Conservation (phyloP, 2,797 vertebrate genomes). For the Echiichthys vipera region DNA sequence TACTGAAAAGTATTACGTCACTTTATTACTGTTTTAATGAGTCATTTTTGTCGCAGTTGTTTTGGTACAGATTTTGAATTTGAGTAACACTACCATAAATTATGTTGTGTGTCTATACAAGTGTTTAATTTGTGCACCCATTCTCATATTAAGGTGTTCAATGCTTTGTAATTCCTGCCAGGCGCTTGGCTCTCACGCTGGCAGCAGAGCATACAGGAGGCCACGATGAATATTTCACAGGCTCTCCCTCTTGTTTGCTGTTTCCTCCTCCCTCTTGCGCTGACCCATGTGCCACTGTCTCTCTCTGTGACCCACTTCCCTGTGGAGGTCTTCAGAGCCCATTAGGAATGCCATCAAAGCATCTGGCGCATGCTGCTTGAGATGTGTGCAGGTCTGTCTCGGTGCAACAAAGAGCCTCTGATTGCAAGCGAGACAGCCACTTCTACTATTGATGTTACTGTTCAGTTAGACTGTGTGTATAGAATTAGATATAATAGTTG, state of each 20-base stretch:
- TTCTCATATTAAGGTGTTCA: conserved; percentile 1
- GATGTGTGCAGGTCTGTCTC: conserved; percentile 50
- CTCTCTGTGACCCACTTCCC: conserved; percentile 67
- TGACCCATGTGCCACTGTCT: conserved; percentile 55
- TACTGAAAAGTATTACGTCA: neutral
- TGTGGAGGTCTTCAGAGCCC: conserved; percentile 53
- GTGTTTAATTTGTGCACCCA: neutral
- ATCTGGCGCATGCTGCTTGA: conserved; percentile 34
- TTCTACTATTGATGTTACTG: conserved; percentile 4
- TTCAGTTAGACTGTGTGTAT: neutral
- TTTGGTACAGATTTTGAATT: neutral
- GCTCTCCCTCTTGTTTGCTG: conserved; percentile 41
- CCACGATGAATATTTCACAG: conserved; percentile 77
- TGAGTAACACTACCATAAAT: neutral
- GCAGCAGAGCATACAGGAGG: conserved; percentile 56
- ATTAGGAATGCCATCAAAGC: conserved; percentile 65
- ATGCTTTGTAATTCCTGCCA: conserved; percentile 4
- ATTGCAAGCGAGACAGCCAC: conserved; percentile 22
- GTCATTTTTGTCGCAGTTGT: neutral
- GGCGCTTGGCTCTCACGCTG: conserved; percentile 32
- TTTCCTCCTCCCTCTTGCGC: conserved; percentile 39
- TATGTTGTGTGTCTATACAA: neutral
- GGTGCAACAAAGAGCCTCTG: conserved; percentile 21
- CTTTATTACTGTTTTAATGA: neutral
- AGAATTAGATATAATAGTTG: neutral